Evolutionary conservation across 2,797 vertebrate genomes (phyloP).

Genomic region (Premnoplex brunnescens): DNA sequence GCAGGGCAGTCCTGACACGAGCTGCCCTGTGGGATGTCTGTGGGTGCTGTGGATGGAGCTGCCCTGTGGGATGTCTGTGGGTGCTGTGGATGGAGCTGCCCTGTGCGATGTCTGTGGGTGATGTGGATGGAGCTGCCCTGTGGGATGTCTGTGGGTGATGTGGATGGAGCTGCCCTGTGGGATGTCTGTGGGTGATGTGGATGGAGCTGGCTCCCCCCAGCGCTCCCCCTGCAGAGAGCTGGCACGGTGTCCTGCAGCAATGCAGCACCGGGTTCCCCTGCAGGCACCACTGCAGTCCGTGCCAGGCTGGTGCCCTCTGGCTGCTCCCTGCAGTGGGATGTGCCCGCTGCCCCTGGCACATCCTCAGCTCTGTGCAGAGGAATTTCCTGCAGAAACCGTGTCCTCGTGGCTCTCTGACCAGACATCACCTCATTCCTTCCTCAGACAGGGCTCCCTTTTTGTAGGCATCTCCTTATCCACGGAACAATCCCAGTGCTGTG

Average conservation of each 20-base stretch:
- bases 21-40: neutral
- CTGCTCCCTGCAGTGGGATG: neutral
- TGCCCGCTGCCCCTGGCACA: neutral
- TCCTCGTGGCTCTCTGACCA: neutral
- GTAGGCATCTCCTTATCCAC: neutral
- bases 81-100: too few relatives aligned
- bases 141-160: neutral
- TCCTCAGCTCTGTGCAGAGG: neutral
- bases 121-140: neutral
- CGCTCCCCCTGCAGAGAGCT: slow-evolving; percentile 32
- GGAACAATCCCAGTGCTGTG: neutral
- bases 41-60: neutral
- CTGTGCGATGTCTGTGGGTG: too few relatives aligned
- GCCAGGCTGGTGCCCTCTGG: neutral
- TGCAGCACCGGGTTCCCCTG: neutral
- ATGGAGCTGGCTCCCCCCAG: neutral
- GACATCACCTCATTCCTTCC: neutral
- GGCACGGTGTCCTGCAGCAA: neutral
- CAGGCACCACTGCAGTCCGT: neutral
- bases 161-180: neutral
- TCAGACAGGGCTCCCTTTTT: neutral
- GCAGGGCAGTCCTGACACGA: neutral
- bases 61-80: too few relatives aligned
- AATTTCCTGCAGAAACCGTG: neutral
- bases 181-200: neutral